These are phyloP conservation scores for Porites australiensis DNA, from an alignment of 64 coral and sea anemone species.

Conservation along the genomic window DNA sequence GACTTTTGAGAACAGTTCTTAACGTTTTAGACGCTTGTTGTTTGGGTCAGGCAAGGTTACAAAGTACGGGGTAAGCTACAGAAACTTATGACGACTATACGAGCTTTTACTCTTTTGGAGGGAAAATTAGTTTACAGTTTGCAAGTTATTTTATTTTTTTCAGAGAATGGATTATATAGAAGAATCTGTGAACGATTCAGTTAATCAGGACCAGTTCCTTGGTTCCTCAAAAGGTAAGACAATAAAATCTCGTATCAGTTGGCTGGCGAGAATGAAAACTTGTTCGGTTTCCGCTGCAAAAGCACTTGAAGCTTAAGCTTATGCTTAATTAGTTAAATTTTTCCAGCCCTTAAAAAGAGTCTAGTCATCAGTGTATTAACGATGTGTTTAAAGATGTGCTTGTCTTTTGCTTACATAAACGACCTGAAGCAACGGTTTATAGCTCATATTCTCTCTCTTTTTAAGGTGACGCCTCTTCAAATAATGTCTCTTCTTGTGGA, in stretches of 20 bases:
- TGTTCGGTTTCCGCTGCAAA: no score
- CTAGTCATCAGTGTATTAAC: no score
- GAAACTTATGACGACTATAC: not conserved
- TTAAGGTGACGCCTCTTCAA: not conserved
- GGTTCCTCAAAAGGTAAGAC: not conserved
- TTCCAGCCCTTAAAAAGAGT: no score
- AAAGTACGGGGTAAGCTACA: not conserved
- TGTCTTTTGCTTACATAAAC: no score
- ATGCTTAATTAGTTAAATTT: no score
- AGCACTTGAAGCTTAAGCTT: no score
- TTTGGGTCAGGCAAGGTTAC: not conserved
- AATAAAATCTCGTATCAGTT: not conserved
- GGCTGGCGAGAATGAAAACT: not conserved
- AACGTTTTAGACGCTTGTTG: not conserved
- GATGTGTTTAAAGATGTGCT: no score
- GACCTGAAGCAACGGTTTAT: no score
- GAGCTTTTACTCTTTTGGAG: not conserved
- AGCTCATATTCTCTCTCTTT: no score
- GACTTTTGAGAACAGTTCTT: not conserved
- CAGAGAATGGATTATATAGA: constrained; percentile 3
- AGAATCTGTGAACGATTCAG: not conserved
- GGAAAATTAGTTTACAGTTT: not conserved
- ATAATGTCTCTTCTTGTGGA: no score
- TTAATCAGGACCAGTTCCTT: not conserved
- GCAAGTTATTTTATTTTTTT: not conserved